These are phyloP conservation scores for Amiota communis DNA, from an alignment of 2,888 invertebrate species.

Conservation along the genomic window DNA sequence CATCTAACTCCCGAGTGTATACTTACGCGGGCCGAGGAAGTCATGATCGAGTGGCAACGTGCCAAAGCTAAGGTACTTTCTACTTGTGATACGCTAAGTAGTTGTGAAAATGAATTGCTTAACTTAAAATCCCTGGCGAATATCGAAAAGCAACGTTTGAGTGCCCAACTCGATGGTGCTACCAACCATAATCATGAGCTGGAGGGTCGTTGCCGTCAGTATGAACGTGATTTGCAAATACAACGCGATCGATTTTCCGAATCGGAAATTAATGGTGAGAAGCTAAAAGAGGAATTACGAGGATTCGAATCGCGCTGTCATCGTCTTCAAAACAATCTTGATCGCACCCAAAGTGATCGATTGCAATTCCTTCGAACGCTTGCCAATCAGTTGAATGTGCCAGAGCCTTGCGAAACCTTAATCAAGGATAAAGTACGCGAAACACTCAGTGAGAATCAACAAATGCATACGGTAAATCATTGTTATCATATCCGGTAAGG, in stretches of 20 bases:
- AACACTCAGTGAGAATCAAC: slow-evolving; percentile 84
- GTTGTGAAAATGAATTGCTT: slow-evolving; percentile 71
- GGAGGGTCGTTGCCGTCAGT: slow-evolving; percentile 83
- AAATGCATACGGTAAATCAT: slow-evolving; percentile 80
- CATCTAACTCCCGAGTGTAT: slow-evolving; percentile 81
- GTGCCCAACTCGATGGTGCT: slow-evolving; percentile 76
- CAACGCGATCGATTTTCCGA: slow-evolving; percentile 83
- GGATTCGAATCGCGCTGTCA: slow-evolving; percentile 73
- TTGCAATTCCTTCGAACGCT: slow-evolving; percentile 70
- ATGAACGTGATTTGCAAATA: slow-evolving; percentile 83
- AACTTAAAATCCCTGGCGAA: slow-evolving; percentile 70
- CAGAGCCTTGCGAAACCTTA: slow-evolving; percentile 84
- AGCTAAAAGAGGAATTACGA: slow-evolving; percentile 71
- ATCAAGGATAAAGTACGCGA: slow-evolving; percentile 87
- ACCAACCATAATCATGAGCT: slow-evolving; percentile 79
- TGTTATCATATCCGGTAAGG: not conserved
- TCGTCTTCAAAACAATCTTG: slow-evolving; percentile 70
- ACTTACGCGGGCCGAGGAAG: slow-evolving; percentile 84
- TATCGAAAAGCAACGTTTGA: slow-evolving; percentile 82
- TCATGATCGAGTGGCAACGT: slow-evolving; percentile 82
- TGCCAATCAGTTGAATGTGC: slow-evolving; percentile 76
- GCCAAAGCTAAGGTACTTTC: slow-evolving; percentile 76
- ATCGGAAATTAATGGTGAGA: slow-evolving; percentile 80
- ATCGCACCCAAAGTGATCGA: slow-evolving; percentile 72
- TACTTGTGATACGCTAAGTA: slow-evolving; percentile 73